Conservation (phyloP, 2,113 vertebrate species). For the Corvus moneduloides region DNA sequence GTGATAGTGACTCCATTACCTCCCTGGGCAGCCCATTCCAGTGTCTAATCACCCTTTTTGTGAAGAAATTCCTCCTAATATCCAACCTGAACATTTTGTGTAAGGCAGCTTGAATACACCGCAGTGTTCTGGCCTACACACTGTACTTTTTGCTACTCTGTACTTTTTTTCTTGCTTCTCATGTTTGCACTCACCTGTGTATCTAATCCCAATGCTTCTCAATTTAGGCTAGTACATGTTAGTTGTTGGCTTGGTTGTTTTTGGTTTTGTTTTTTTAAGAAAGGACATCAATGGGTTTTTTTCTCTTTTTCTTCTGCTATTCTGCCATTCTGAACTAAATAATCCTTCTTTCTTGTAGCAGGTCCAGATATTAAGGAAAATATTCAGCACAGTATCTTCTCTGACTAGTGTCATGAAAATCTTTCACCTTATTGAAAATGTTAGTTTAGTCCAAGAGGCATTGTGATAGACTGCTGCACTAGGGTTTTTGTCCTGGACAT, state of each 20-base stretch:
- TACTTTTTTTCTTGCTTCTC: background rate
- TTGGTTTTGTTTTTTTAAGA: background rate
- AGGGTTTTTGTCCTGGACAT: background rate
- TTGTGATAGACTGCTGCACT: background rate
- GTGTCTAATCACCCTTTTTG: background rate
- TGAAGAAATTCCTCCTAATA: background rate
- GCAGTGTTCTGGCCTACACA: background rate
- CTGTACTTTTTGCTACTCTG: background rate
- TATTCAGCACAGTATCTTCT: background rate
- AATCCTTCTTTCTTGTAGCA: background rate
- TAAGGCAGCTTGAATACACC: background rate
- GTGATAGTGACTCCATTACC: background rate
- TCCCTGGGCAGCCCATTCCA: background rate
- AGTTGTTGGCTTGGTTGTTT: background rate
- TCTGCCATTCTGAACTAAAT: background rate
- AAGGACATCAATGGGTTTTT: rapidly evolving
- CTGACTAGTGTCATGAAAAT: background rate
- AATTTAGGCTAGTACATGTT: background rate
- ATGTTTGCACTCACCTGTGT: background rate
- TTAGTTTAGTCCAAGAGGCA: background rate
- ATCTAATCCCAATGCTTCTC: background rate
- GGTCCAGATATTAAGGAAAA: background rate
- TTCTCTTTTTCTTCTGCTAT: background rate
- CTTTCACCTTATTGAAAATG: background rate
- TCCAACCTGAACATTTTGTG: background rate